Conservation (phyloP, 1,140 invertebrate genomes). For the Meloidogyne hapla region DNA sequence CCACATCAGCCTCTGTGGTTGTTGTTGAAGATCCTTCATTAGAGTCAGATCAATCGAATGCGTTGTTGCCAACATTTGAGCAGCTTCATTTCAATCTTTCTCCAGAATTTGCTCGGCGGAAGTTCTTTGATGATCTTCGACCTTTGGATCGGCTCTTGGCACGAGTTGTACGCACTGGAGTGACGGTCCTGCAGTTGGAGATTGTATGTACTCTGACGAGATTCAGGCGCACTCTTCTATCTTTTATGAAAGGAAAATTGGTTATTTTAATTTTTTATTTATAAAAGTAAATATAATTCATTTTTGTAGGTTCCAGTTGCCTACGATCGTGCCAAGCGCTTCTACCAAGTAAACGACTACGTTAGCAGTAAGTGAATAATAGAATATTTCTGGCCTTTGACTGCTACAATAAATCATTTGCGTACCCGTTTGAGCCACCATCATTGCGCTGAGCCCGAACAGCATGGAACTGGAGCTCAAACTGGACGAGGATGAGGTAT, state of each 20-base stretch:
- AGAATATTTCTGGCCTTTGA: not conserved
- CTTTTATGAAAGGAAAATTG: conserved; percentile 31
- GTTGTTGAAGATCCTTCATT: not conserved
- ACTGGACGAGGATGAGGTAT: conserved; percentile 37
- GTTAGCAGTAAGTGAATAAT: conserved; percentile 26
- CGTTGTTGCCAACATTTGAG: conserved; percentile 6
- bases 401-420: not conserved
- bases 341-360: conserved; percentile 29
- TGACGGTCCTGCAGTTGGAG: conserved; percentile 35
- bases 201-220: conserved; percentile 36
- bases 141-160: conserved; percentile 10
- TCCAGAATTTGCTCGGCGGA: not conserved
- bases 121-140: conserved; percentile 15
- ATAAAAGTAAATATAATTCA: not conserved
- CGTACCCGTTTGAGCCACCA: conserved; percentile 27
- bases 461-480: conserved; percentile 21
- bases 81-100: not conserved
- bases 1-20: not conserved
- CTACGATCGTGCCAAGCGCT: conserved; percentile 27
- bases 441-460: conserved; percentile 18
- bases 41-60: not conserved
- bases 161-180: conserved; percentile 24
- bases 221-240: conserved; percentile 23
- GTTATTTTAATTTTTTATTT: conserved; percentile 3
- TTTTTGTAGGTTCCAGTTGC: conserved; percentile 15